These are phyloP conservation scores for Syngnathus typhle DNA, from an alignment of 2,113 vertebrate genomes.

Conservation along the genomic window DNA sequence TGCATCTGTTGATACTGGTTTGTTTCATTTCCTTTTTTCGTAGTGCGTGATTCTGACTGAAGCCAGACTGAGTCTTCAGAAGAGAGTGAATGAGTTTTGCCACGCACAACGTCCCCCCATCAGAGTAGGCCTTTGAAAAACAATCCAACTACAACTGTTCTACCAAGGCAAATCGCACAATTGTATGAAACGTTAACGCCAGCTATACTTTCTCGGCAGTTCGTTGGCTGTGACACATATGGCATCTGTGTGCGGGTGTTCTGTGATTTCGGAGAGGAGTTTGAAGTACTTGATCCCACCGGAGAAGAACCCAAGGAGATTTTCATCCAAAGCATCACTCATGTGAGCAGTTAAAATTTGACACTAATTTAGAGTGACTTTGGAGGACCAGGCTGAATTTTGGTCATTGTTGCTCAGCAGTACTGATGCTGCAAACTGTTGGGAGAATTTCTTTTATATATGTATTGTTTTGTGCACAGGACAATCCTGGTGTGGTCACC, in stretches of 20 bases:
- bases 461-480: conserved; percentile 42
- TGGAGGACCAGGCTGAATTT: background rate
- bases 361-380: background rate
- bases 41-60: conserved; percentile 94
- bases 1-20: background rate
- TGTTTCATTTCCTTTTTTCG: conserved; percentile 28
- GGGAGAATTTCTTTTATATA: background rate
- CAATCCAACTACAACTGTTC: background rate
- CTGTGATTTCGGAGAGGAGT: conserved; percentile 94
- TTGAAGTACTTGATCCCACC: conserved; percentile 91
- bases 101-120: conserved; percentile 84
- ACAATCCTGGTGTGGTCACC: conserved; percentile 84
- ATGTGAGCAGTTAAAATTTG: conserved; percentile 64
- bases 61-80: conserved; percentile 78
- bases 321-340: conserved; percentile 92
- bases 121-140: conserved; percentile 73
- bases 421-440: background rate
- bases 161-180: background rate
- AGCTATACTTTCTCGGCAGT: conserved; percentile 66
- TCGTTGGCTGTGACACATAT: conserved; percentile 84
- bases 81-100: conserved; percentile 88
- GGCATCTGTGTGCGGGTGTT: conserved; percentile 90
- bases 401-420: background rate
- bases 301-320: conserved; percentile 95
- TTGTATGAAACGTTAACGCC: conserved; percentile 1